Evolutionary conservation across 37 sponge, comb jelly and placozoan genomes (phyloP), one percentile per base, ranked within the genome.

Genomic region (Axinella damicornis): DNA sequence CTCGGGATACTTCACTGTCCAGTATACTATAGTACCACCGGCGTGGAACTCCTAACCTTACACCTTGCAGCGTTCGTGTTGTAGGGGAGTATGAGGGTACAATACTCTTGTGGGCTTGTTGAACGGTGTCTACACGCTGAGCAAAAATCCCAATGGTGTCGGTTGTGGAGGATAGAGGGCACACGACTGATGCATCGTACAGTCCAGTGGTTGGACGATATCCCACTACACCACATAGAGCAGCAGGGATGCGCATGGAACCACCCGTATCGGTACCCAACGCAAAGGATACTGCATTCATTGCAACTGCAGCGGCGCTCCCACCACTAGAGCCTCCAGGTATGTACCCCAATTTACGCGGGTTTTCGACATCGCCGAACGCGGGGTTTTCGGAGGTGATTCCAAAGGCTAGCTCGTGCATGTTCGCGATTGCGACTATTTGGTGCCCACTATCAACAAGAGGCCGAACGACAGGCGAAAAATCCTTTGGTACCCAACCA

Each of bases 211-310:
- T 57, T 11, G 83, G 83, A 68, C 83, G 83, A 57, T 71, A 82
- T 14, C 83, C 83, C 12, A 82, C 73, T 25, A 82, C 73, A 33
- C 83, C 83, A 82, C 73, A 71, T 13, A 82, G 57, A 21, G 83
- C 72, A 56, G 83, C 83, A 71, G 83, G 83, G 27, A 82, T 68
- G 34, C 83, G 71, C 21, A 71, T 27, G 14, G 83, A 82, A 4
- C 83, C 83, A 58, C 83, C 83, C 21, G 83, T 82, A 40, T 82
- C 83, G 13, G 83, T 82, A 27, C 83, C 83, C 14, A 82, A 39
- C 4, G 73, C 61, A 71, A 82, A 69, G 22, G 73, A 24, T 13
- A 71, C 83, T 6, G 73, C 71, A 71, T 71, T 71, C 63, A 82
- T 82, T 13, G 83, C 83, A 19, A 82, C 83, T 32, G 83, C 83